These are phyloP conservation scores for Choristoneura fumiferana DNA, from an alignment of 1,140 invertebrate genomes.

Conservation along the genomic window DNA sequence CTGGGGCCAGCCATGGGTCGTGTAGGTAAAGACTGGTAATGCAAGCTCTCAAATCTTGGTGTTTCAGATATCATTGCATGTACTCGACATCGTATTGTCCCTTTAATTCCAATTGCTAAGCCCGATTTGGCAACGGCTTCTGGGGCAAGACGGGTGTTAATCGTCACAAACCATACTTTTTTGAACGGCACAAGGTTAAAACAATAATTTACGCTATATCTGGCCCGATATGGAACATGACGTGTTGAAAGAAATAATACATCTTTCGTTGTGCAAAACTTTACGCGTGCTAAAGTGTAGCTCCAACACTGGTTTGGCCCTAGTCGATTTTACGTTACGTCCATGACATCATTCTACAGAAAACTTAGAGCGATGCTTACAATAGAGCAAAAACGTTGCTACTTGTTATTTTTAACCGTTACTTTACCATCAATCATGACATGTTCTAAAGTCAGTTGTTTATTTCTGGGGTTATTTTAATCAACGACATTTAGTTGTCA, in stretches of 20 bases:
- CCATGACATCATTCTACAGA: constrained; percentile 10
- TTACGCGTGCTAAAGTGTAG: not conserved
- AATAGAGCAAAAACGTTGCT: not conserved
- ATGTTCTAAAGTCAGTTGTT: not conserved
- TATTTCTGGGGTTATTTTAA: not conserved
- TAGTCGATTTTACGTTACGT: constrained; percentile 1
- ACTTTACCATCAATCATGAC: constrained; percentile 1
- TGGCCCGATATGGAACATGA: not conserved
- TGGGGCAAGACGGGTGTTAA: constrained; percentile 1
- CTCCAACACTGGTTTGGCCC: not conserved
- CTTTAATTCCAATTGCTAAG: not conserved
- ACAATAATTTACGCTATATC: constrained; percentile 3
- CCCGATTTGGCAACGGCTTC: not conserved
- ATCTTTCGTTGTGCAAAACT: not conserved
- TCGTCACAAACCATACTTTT: constrained; percentile 4
- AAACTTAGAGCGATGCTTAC: constrained; percentile 4
- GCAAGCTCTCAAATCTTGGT: too few relatives aligned
- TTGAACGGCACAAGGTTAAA: constrained; percentile 7
- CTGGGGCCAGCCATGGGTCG: too few relatives aligned
- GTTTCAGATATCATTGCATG: too few relatives aligned
- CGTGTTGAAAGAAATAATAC: not conserved
- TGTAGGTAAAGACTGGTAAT: too few relatives aligned
- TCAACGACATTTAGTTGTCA: too few relatives aligned
- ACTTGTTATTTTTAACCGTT: constrained; percentile 14
- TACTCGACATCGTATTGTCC: too few relatives aligned